These are phyloP conservation scores for Maniola hyperantus DNA, from an alignment of 2,888 invertebrate species.

Conservation along the genomic window DNA sequence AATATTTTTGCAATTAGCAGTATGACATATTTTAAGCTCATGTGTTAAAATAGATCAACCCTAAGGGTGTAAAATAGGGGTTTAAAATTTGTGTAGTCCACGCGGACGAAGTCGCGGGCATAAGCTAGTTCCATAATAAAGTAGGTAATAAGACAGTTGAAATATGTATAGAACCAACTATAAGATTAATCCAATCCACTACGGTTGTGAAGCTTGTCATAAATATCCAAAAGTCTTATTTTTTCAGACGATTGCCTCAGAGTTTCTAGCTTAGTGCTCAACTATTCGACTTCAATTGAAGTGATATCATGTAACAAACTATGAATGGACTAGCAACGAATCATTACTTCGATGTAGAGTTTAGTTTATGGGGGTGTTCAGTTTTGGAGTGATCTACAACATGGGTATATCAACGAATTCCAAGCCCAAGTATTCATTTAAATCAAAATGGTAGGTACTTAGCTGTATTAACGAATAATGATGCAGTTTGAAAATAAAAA, in stretches of 20 bases:
- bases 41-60: too few species aligned
- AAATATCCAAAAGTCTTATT: constrained; percentile 12
- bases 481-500: too few species aligned
- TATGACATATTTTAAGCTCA: too few species aligned
- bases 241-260: constrained; percentile 15
- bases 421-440: neutral
- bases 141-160: neutral
- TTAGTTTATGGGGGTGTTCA: constrained; percentile 3
- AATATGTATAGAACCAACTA: neutral
- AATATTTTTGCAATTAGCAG: too few species aligned
- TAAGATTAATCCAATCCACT: neutral
- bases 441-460: too few species aligned
- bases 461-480: too few species aligned
- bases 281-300: constrained; percentile 29
- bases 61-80: too few species aligned
- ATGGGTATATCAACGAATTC: neutral
- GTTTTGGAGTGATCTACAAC: neutral
- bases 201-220: constrained; percentile 2
- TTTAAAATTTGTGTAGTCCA: too few species aligned
- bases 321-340: constrained; percentile 5
- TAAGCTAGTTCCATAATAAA: too few species aligned
- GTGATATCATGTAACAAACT: constrained; percentile 27
- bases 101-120: too few species aligned
- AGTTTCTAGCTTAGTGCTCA: constrained; percentile 19
- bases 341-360: constrained; percentile 10